Percentiles rank a stretch among this genome's conserved stretches.
Evolutionary conservation across 1,140 invertebrate genomes (phyloP).

Genomic region (Drosophila pseudoananassae): DNA sequence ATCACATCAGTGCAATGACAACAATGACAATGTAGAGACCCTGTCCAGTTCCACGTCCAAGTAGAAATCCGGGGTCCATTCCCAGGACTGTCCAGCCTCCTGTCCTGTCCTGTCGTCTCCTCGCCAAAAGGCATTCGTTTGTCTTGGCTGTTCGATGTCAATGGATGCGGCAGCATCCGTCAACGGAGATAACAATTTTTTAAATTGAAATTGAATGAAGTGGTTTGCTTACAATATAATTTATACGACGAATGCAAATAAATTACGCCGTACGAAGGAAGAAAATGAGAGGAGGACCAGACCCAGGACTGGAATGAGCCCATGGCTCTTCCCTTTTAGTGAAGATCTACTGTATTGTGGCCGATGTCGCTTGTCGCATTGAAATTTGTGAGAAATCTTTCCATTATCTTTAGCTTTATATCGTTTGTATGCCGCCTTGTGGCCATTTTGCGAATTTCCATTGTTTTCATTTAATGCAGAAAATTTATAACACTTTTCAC

Average conservation of each 20-base stretch:
- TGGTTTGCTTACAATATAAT: slow-evolving; percentile 83
- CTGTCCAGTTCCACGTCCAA: slow-evolving; percentile 30
- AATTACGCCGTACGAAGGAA: slow-evolving; percentile 69
- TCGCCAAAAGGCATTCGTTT: slow-evolving; percentile 70
- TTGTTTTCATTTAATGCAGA: slow-evolving; percentile 39
- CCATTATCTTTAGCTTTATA: slow-evolving; percentile 48
- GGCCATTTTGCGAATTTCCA: slow-evolving; percentile 70
- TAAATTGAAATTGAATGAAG: slow-evolving; percentile 84
- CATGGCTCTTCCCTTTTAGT: slow-evolving; percentile 57
- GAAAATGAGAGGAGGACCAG: slow-evolving; percentile 26
- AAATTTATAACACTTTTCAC: slow-evolving; percentile 28
- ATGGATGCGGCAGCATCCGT: slow-evolving; percentile 76
- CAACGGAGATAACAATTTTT: slow-evolving; percentile 82
- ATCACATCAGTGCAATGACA: slow-evolving; percentile 39
- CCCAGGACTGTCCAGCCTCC: slow-evolving; percentile 9
- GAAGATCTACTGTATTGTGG: slow-evolving; percentile 28
- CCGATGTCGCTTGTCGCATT: slow-evolving; percentile 57
- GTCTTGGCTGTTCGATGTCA: slow-evolving; percentile 76
- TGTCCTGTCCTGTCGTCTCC: slow-evolving; percentile 41
- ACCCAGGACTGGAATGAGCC: not conserved
- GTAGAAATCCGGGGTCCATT: slow-evolving; percentile 4
- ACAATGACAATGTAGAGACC: slow-evolving; percentile 37
- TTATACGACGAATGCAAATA: slow-evolving; percentile 83
- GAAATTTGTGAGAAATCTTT: slow-evolving; percentile 82
- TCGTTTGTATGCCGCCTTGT: slow-evolving; percentile 77